Evolutionary conservation across 2,797 vertebrate species (phyloP).

Genomic region (Cuniculus paca): DNA sequence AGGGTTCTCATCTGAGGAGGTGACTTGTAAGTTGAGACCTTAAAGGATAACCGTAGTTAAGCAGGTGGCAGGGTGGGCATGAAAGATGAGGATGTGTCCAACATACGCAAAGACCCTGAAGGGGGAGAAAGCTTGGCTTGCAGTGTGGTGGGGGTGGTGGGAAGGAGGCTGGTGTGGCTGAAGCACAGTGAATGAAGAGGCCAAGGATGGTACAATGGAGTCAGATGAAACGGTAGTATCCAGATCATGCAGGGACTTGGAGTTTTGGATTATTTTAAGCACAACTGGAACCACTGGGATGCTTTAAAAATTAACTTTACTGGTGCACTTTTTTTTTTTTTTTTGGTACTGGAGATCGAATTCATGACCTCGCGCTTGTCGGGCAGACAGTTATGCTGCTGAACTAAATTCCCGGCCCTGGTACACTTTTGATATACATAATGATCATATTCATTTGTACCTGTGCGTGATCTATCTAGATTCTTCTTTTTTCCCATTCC

Average conservation of each 20-base stretch:
- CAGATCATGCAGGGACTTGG: neutral
- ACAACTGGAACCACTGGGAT: neutral
- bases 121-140: neutral
- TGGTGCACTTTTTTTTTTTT: neutral
- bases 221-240: neutral
- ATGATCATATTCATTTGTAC: neutral
- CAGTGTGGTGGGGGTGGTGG: too few species aligned
- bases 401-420: too few species aligned
- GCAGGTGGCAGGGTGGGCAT: neutral
- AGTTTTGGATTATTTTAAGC: neutral
- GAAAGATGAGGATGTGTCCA: neutral
- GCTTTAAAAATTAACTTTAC: neutral
- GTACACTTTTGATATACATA: neutral
- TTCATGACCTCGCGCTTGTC: too few species aligned
- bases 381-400: too few species aligned
- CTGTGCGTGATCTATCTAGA: neutral
- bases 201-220: neutral
- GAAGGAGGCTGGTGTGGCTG: neutral
- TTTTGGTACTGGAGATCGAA: too few species aligned
- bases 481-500: neutral
- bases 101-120: neutral
- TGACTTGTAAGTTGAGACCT: neutral
- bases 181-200: fast-evolving
- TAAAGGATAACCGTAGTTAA: neutral
- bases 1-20: neutral